Base-by-base conservation (phyloP, 2,113 vertebrate genomes). In the Tinamus guttatus region DNA sequence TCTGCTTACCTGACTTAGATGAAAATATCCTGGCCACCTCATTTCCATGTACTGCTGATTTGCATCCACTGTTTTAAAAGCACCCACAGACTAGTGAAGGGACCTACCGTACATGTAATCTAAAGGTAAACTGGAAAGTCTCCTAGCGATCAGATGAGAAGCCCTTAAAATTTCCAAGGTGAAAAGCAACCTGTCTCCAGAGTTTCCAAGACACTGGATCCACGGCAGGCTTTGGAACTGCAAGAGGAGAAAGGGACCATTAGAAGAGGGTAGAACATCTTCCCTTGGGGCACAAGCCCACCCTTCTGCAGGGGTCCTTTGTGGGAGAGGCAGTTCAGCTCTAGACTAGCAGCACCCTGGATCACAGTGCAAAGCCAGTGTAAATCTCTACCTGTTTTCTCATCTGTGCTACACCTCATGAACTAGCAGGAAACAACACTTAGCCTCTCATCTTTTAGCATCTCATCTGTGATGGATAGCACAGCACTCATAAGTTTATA, bases 221-320 rank as follows among this genome's bases (percentile, higher is more conserved):
- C 24, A 32, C 77, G 17, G 19, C 52, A 32, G 22, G 34, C 51
- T 12, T 13, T 41, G 28, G 32, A 68, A 49, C 74, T 79, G 60
- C 56, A 69, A 28, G 32, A 62, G 34, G 22, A 71, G 67, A 52
- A 59, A 34, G 18, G 24, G 65, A 49, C 20, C 4, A 1, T 13
- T 13, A 64, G 49, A 49, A 60, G 64, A 1, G 12, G 17, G 64
- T 38, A 49, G 5, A 8, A 15, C 2, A 13, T 56, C 71, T 81
- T 43, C 19, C 34, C 85, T 86, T n/a, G 28, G 13, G 20, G 47
- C 47, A 28, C 7, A 21, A 11, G 51, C 22, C 25, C 3, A 52
- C 5, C 19, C 28, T 5, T 2, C 2, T 1, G 4, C 4, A 9
- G 2, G 7, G 12, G 8, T 49, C 9, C 22, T 64, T 34, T 68